These are phyloP conservation scores for Oreonectes daqikongensis DNA, from an alignment of 2,797 vertebrate genomes.

Conservation along the genomic window DNA sequence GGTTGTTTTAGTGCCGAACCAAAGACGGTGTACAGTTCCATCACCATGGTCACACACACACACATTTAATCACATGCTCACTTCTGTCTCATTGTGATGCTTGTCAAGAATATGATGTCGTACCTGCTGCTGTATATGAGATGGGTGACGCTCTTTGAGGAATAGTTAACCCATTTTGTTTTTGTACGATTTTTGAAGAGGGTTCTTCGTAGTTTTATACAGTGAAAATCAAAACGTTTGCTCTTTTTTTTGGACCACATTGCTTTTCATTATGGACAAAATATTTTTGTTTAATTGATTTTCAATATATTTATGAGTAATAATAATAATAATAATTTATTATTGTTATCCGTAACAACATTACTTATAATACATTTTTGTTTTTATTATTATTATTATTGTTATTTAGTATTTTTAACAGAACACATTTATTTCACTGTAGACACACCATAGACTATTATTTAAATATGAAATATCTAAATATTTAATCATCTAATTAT, in stretches of 20 bases:
- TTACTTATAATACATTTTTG: too few relatives aligned
- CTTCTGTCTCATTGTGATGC: slow-evolving; percentile 53
- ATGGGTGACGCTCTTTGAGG: not conserved
- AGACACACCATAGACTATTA: slow-evolving; percentile 4
- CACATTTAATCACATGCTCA: slow-evolving; percentile 45
- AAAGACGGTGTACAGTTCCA: slow-evolving; percentile 44
- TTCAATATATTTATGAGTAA: too few relatives aligned
- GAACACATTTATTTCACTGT: too few relatives aligned
- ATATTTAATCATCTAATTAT: too few relatives aligned
- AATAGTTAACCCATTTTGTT: not conserved
- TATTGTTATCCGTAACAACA: too few relatives aligned
- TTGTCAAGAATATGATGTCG: slow-evolving; percentile 13
- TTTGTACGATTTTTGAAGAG: not conserved
- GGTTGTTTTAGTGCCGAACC: slow-evolving; percentile 56
- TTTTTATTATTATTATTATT: too few relatives aligned
- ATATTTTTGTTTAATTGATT: too few relatives aligned
- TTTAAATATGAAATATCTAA: not conserved
- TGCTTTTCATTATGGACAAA: too few relatives aligned
- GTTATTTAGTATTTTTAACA: too few relatives aligned
- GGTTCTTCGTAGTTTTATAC: not conserved
- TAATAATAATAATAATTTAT: too few relatives aligned
- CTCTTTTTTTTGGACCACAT: not conserved
- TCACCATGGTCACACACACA: slow-evolving; percentile 47
- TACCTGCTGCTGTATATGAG: not conserved
- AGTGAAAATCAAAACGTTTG: not conserved